Evolutionary conservation across 2,888 invertebrate genomes (phyloP), one percentile per base, ranked within the genome.

Genomic region (Prenolepis imparis): DNA sequence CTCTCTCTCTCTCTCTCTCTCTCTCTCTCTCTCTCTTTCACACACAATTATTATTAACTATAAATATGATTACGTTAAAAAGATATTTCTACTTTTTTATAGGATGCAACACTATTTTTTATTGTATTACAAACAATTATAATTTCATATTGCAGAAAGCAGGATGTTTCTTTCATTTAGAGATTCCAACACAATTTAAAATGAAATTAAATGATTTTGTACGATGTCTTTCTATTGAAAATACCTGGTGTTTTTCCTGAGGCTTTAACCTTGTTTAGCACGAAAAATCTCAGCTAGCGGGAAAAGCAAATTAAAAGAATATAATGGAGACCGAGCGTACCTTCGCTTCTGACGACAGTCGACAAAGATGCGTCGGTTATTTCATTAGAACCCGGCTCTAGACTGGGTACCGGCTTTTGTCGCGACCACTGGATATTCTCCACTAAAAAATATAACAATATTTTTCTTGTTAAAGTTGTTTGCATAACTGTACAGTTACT

Each of bases 351-450:
- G 64, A 90, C 87, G 11, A 89, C 87, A 61, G 92, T 90, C 77
- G 92, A 88, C 72, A 93, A 91, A 11, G 94, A 93, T 55, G 92
- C 89, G 83, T 92, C 93, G 9, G 93, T 90, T 70, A 93, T 91
- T 82, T 94, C 92, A 81, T 93, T 93, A 61, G 90, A 89, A 67
- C 89, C 92, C 1, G 93, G 91, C 55, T 88, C 89, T 11, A 90
- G 44, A 67, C 92, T 94, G 18, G 93, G 89, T 1, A 90, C 81
- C 18, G 91, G 87, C 88, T 91, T 92, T 70, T 91, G 92, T 70
- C 91, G 89, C 9, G 90, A 90, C 82, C 92, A 91, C 78, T 90
- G 91, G 44, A 87, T 87, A 68, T 90, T 93, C 74, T 93, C 93
- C 77, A 90, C 93, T 93, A 86, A 55, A 91, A 92, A n/a, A 52